Evolutionary conservation across 1,140 invertebrate species (phyloP), one percentile per base, ranked within the genome.

Genomic region (Ceratitis capitata): DNA sequence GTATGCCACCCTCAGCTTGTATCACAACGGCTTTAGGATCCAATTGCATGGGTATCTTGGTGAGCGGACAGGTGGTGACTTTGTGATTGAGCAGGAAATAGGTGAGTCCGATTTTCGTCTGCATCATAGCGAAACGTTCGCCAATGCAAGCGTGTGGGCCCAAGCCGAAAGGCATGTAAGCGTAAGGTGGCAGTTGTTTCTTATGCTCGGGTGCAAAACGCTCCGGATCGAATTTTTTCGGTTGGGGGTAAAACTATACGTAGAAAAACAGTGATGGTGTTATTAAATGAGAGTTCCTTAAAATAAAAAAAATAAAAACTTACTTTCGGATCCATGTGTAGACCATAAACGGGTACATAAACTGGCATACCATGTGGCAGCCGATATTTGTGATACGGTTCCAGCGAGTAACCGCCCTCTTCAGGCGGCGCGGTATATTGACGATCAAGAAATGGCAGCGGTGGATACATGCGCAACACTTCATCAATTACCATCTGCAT

Each of bases 121-220:
- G 90, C 10, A 92, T 61, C 1, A 88, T 69, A 6, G 86, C 89
- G 74, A 89, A 92, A 0, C 91, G 88, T 84, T 92, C 92, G 93
- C 95, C 96, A 87, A 97, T 96, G 89, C 96, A 97, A 88, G 94
- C 95, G 56, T 96, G 93, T 5, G 95, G 94, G 19, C 96, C 96
- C 83, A 95, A 94, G 7, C 96, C 96, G 88, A 98, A 98, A 1
- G 97, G 96, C 85, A 97, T 90, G 89, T 94, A 97, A 0, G 94
- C 93, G 84, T 93, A 94, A 74, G 91, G 94, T 84, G 83, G 90
- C 83, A 88, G 92, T 87, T 86, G 90, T 88, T 89, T 92, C 1
- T 92, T 92, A 58, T 93, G 91, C 32, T 92, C 90, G 2, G 93
- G 87, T 4, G 90, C 92, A 87, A 95, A 95, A 86, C 95, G 92